Evolutionary conservation across 2,113 vertebrate genomes (phyloP).

Genomic region (Lonchura striata): DNA sequence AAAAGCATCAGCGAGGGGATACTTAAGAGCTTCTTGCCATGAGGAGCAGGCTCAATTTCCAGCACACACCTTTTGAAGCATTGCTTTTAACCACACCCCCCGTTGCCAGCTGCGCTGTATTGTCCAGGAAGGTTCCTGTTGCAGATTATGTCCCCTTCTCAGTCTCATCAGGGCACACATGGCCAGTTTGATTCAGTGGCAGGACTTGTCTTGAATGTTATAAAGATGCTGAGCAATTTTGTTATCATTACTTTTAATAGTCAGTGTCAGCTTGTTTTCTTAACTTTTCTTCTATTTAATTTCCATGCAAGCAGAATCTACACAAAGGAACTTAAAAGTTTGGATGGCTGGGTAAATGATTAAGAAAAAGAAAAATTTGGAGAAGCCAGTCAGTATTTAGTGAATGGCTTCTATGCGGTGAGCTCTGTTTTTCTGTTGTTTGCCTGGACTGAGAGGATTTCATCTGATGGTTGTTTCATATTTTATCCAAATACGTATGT

Average conservation of each 20-base stretch:
- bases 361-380: not conserved
- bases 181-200: not conserved
- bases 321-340: not conserved
- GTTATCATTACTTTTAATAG: not conserved
- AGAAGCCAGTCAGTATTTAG: not conserved
- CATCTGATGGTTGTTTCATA: not conserved
- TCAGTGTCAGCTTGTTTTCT: not conserved
- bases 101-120: not conserved
- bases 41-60: not conserved
- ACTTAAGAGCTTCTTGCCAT: not conserved
- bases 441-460: not conserved
- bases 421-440: not conserved
- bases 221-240: constrained; percentile 22
- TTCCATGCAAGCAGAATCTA: not conserved
- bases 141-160: not conserved
- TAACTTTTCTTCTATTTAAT: not conserved
- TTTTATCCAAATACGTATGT: not conserved
- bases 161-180: not conserved
- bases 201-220: not conserved
- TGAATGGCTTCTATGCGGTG: not conserved
- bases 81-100: not conserved
- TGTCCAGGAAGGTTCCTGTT: not conserved
- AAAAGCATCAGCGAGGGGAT: not conserved
- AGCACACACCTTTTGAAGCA: not conserved
- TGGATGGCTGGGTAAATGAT: not conserved